Evolutionary conservation across 2,113 vertebrate species (phyloP), one percentile per base, ranked within the genome.

Genomic region (Bagarius yarrelli): DNA sequence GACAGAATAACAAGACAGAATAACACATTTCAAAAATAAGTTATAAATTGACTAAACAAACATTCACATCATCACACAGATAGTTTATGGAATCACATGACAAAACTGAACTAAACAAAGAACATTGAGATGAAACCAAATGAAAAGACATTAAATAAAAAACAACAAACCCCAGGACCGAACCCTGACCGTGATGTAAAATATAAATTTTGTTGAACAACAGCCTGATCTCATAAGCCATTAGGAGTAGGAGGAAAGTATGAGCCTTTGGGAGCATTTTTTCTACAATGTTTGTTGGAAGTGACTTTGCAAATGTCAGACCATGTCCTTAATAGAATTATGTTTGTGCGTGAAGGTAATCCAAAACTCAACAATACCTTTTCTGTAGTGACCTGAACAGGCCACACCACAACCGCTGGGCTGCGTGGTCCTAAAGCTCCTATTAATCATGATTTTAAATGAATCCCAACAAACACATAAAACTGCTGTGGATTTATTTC

Each of bases 401-500:
- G 81, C 86, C 80, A 25, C 57, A 5, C 61, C 16, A 21, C 30
- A 70, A 63, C 74, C 79, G 21, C 66, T 66, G 78, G 53, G 71
- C 40, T 44, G 52, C 59, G 19, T 63, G 66, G 66, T 78, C 81
- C 81, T 89, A 93, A 91, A 91, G 83, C 93, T 89, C 84, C 86
- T 84, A 86, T 90, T 88, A 92, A 91, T 90, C 89, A 90, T 83
- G 88, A 91, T 89, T 90, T n/a, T 88, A 89, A 93, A 90, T 93
- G 90, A 91, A 87, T 92, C 91, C 89, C 87, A 86, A 89, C 64
- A 88, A 92, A 93, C 91, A 89, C 89, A 90, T 92, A 94, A 93
- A 89, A 94, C 86, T 80, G 90, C 89, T 85, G 86, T 94, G 92
- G 89, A 90, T 90, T 89, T 93, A 86, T 93, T 93, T 87, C 87